Evolutionary conservation across 2,113 vertebrate genomes (phyloP), one percentile per base, ranked within the genome.

Genomic region (Lophotis ruficrista): DNA sequence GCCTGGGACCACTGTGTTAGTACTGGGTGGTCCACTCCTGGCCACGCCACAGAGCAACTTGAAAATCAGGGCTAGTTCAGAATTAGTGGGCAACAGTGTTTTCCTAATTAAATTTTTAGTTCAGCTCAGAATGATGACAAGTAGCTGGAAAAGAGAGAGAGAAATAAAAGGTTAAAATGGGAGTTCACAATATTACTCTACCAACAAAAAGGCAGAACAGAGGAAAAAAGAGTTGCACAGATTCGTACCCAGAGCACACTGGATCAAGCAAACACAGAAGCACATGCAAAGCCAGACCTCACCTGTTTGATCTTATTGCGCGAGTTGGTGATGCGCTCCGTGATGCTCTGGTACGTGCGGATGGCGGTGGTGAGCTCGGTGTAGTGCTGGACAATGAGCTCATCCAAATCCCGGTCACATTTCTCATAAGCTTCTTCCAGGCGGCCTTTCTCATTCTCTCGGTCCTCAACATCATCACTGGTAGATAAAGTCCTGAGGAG

Each of bases 221-320:
- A 57, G 16, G 9, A 28, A 41, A 48, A 18, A 45, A 7, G 12
- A 38, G 35, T 14, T 31, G 33, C 41, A 47, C 5, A 35, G 18
- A 12, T 51, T 4, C 24, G 16, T 50, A 76, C 14, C 10, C 16
- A 20, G 27, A 43, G 41, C 41, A 43, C 41, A 15, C 41, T 43
- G 41, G 41, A 43, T 43, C 41, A 43, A 43, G 41, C 10, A 30
- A 53, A 3, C 23, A 7, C 23, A n/a, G 43, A 15, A 41, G 35
- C 5, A 7, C 7, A 1, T 0, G 1, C 3, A 2, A 19, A 58
- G 25, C 2, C 1, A 27, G 3, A 7, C 10, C 54, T 75, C 12
- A 99, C 99, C 98, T 99, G 99, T 87, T 99, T 99, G 95, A 99
- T 99, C 94, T 99, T 99, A 96, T 99, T 99, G 53, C 99, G 98